phyloP scores from a whole-genome alignment of 2,113 vertebrate genomes.

The Hippoglossus stenolepis region DNA sequence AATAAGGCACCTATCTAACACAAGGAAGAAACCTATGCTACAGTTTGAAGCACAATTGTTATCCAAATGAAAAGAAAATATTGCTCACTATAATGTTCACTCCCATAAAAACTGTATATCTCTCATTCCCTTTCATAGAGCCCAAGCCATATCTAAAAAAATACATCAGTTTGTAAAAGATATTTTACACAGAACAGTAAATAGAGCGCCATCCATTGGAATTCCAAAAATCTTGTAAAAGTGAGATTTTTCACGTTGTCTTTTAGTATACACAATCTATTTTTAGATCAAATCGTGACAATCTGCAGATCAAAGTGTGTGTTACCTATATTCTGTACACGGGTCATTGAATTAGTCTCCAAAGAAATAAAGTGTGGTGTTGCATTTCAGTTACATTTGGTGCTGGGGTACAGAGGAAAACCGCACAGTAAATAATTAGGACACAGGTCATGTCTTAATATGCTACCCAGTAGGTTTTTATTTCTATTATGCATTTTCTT shows the following conservation, averaged over 20 bases:
- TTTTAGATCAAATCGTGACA: slow-evolving; percentile 68
- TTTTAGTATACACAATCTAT: slow-evolving; percentile 78
- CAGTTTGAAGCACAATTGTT: slow-evolving; percentile 82
- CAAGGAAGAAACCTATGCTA: slow-evolving; percentile 87
- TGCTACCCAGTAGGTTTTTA: slow-evolving; percentile 74
- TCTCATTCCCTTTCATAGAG: slow-evolving; percentile 83
- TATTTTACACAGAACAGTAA: slow-evolving; percentile 83
- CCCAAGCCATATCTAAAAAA: slow-evolving; percentile 85
- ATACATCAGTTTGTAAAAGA: slow-evolving; percentile 86
- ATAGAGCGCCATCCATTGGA: slow-evolving; percentile 77
- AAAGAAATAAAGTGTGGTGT: slow-evolving; percentile 68
- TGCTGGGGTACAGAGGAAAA: slow-evolving; percentile 58
- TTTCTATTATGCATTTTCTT: slow-evolving; percentile 69
- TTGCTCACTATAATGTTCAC: slow-evolving; percentile 80
- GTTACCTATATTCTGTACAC: slow-evolving; percentile 78
- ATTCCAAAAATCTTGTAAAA: slow-evolving; percentile 74
- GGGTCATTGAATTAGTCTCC: slow-evolving; percentile 69
- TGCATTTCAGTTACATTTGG: slow-evolving; percentile 71
- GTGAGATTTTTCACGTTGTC: slow-evolving; percentile 64
- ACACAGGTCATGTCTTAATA: slow-evolving; percentile 71
- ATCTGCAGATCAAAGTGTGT: slow-evolving; percentile 64
- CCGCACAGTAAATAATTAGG: slow-evolving; percentile 70
- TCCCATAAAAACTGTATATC: slow-evolving; percentile 82
- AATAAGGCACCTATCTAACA: slow-evolving; percentile 89
- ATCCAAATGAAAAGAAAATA: slow-evolving; percentile 75